A percentile compares a stretch with the other conserved stretches of the same genome.
Evolutionary conservation across 2,888 invertebrate species (phyloP).

Genomic region (Bombylius major): DNA sequence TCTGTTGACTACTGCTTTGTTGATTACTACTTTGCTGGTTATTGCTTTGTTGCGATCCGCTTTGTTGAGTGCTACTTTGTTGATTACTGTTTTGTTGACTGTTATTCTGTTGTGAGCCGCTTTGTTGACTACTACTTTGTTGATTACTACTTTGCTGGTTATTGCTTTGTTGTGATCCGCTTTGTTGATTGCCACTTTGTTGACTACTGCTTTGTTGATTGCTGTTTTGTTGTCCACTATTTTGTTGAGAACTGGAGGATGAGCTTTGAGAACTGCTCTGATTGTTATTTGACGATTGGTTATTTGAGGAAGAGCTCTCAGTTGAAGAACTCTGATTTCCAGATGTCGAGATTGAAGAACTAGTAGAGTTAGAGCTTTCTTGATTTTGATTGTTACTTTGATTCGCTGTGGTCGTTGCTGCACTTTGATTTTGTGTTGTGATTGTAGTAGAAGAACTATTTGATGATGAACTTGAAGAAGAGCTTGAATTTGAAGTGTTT

Average conservation of each 20-base stretch:
- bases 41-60: not conserved
- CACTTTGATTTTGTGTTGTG: not conserved
- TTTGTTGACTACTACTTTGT: not conserved
- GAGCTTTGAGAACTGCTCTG: not conserved
- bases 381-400: constrained; percentile 5
- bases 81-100: not conserved
- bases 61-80: not conserved
- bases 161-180: not conserved
- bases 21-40: not conserved
- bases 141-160: not conserved
- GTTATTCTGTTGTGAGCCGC: not conserved
- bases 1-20: not conserved
- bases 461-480: constrained; percentile 5
- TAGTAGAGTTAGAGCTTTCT: constrained; percentile 9
- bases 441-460: not conserved
- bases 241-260: not conserved
- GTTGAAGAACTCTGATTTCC: constrained; percentile 12
- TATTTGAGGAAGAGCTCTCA: not conserved
- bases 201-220: not conserved
- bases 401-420: not conserved
- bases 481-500: constrained; percentile 2
- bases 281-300: not conserved
- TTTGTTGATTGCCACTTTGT: not conserved
- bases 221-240: not conserved
- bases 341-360: constrained; percentile 10